Evolutionary conservation across 2,113 vertebrate genomes (phyloP).

Genomic region (Brienomyrus longianalis): DNA sequence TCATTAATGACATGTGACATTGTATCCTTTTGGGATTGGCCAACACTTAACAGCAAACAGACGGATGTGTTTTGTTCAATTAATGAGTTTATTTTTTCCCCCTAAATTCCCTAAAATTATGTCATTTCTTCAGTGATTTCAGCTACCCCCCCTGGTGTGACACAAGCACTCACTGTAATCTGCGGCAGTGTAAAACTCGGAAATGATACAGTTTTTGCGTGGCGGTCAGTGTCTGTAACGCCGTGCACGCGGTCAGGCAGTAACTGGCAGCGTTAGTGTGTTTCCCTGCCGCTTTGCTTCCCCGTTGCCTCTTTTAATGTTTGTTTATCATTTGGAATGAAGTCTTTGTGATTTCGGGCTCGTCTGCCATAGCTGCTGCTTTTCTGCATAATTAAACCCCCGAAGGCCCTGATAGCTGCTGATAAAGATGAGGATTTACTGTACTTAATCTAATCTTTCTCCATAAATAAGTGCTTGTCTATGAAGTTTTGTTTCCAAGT

Average conservation of each 20-base stretch:
- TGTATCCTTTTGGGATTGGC: not conserved
- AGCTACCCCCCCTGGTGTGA: not conserved
- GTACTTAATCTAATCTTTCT: slow-evolving; percentile 1
- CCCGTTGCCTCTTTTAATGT: not conserved
- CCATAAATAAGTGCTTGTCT: not conserved
- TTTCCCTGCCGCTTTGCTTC: not conserved
- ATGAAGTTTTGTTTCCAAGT: not conserved
- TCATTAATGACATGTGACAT: not conserved
- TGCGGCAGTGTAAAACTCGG: not conserved
- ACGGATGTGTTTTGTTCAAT: not conserved
- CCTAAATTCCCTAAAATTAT: not conserved
- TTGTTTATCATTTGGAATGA: not conserved
- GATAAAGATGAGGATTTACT: not conserved
- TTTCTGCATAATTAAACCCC: not conserved
- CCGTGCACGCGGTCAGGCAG: not conserved
- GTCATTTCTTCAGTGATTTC: not conserved
- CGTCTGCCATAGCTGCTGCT: not conserved
- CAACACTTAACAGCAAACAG: not conserved
- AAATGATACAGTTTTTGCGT: not conserved
- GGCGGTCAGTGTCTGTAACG: not conserved
- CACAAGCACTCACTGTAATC: not conserved
- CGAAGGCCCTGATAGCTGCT: not conserved
- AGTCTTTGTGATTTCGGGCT: not conserved
- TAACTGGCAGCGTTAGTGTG: not conserved
- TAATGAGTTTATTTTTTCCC: not conserved